Conservation (phyloP, 2,113 vertebrate species). For the Pseudorasbora parva region DNA sequence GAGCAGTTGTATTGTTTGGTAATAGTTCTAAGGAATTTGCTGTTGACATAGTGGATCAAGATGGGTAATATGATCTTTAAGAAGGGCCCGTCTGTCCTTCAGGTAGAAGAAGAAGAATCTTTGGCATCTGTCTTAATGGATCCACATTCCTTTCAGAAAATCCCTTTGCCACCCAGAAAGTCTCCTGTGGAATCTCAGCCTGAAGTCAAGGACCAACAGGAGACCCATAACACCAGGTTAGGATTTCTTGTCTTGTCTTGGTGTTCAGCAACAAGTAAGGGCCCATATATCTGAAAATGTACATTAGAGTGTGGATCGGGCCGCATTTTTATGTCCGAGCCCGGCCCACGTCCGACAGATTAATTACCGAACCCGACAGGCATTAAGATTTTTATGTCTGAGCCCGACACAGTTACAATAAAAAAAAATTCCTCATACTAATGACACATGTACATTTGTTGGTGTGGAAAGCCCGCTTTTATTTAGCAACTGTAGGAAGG, state of each 20-base stretch:
- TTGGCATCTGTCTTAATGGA: neutral
- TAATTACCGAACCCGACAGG: too few relatives aligned
- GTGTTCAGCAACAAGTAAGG: neutral
- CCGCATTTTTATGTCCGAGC: too few relatives aligned
- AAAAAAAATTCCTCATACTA: too few relatives aligned
- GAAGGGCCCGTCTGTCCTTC: slow-evolving; percentile 52
- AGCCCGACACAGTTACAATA: too few relatives aligned
- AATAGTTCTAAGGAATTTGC: neutral
- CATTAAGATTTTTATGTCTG: too few relatives aligned
- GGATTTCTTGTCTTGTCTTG: neutral
- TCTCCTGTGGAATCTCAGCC: neutral
- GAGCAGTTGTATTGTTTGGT: neutral
- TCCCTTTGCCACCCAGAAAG: slow-evolving; percentile 57
- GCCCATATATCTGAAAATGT: neutral
- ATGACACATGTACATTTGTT: too few relatives aligned
- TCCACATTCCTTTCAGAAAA: slow-evolving; percentile 62
- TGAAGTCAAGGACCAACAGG: slow-evolving; percentile 44
- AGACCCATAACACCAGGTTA: slow-evolving; percentile 61
- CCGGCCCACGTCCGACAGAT: too few relatives aligned
- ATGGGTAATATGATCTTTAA: slow-evolving; percentile 43
- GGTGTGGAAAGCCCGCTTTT: too few relatives aligned
- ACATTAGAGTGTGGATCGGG: too few relatives aligned
- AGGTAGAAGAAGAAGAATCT: neutral
- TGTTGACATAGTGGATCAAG: neutral
- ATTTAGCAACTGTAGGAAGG: too few relatives aligned